Conservation (phyloP, 2,113 vertebrate species). For the Chaenocephalus aceratus region DNA sequence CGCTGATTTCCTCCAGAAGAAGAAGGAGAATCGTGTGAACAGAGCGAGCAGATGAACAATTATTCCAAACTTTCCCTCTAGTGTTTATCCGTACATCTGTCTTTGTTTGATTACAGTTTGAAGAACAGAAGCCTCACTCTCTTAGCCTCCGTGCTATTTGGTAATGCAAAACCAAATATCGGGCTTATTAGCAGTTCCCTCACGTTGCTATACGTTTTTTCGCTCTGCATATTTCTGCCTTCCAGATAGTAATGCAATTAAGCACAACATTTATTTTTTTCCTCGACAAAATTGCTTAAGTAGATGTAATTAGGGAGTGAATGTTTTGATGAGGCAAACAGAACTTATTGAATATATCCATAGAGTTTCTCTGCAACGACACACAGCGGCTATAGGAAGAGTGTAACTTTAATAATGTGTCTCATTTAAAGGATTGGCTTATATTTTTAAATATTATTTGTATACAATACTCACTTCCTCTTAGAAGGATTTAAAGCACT, state of each 20-base stretch:
- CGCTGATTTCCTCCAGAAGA: not conserved
- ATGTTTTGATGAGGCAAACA: constrained; percentile 76
- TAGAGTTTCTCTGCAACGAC: constrained; percentile 42
- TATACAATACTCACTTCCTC: not conserved
- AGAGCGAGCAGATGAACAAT: constrained; percentile 56
- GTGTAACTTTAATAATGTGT: constrained; percentile 25
- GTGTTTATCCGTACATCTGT: constrained; percentile 76
- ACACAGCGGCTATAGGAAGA: constrained; percentile 43
- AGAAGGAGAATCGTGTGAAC: constrained; percentile 3
- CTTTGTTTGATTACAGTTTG: constrained; percentile 73
- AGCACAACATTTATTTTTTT: constrained; percentile 71
- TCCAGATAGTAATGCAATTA: constrained; percentile 86
- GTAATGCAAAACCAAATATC: constrained; percentile 78
- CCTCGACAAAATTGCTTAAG: constrained; percentile 79
- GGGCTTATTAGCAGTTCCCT: constrained; percentile 79
- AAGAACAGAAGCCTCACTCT: constrained; percentile 58
- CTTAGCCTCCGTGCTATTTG: constrained; percentile 68
- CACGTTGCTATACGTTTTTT: constrained; percentile 82
- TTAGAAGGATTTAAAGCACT: constrained; percentile 1
- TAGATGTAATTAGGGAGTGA: constrained; percentile 82
- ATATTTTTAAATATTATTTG: constrained; percentile 1
- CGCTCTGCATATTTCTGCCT: constrained; percentile 82
- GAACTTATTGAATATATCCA: constrained; percentile 73
- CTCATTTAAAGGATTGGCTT: constrained; percentile 4
- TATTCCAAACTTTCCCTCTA: constrained; percentile 68